Evolutionary conservation across 2,113 vertebrate species (phyloP), one percentile per base, ranked within the genome.

Genomic region (Siniperca chuatsi): DNA sequence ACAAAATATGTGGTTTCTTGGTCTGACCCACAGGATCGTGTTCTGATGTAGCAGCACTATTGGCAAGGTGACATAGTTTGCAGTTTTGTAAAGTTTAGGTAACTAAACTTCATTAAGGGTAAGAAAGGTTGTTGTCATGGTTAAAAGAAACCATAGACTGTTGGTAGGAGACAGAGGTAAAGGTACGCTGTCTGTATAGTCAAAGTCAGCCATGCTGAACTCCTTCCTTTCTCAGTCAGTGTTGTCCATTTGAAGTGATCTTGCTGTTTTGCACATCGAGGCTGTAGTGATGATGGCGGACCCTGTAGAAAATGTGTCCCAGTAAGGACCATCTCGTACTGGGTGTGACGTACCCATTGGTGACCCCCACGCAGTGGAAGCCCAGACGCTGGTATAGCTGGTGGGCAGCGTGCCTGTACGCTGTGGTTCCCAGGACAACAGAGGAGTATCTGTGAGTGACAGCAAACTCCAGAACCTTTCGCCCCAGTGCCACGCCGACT

Each of bases 281-380:
- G 83, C 91, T 95, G 90, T 98, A 98, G 94, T 96, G 96, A 94
- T 97, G 96, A 91, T 96, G 96, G 77, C 93, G 94, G 62, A 97
- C 93, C 92, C 97, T 96, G 95, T 97, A 97, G 94, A 98, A 98
- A 82, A 97, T 92, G 76, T 85, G 91, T 90, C 97, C 96, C 61
- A 96, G 91, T 71, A 97, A 83, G 66, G 96, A 96, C 40, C 78
- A 90, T 0, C 91, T 96, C 89, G 95, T 95, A 76, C 96, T 96
- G 0, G 96, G 95, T 69, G 96, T 92, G 83, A 91, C 89, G 0
- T 97, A 95, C 80, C 93, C 95, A 84, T 97, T 96, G 0, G 95
- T 95, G 0, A 96, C 93, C 6, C 95, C 96, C 82, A 96, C 91
- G 29, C 97, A 96, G 89, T 93, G 95, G 93, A 98, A 98, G 20